These are phyloP conservation scores for Drosophila nigritarsus DNA, from an alignment of 2,888 invertebrate species.

Conservation along the genomic window DNA sequence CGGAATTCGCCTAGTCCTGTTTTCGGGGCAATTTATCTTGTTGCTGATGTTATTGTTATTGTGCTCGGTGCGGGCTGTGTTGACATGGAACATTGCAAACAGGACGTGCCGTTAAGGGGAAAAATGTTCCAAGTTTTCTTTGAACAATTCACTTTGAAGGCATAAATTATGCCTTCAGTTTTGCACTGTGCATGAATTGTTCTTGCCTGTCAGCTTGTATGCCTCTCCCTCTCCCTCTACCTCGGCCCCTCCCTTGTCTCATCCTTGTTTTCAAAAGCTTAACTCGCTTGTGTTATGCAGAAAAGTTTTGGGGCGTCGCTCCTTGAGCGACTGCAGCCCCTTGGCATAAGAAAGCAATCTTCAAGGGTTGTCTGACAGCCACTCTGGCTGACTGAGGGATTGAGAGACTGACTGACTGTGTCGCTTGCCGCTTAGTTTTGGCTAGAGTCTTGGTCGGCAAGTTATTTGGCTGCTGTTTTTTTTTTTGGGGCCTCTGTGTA, in stretches of 20 bases:
- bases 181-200: conserved; percentile 70
- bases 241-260: conserved; percentile 6
- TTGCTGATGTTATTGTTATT: conserved; percentile 65
- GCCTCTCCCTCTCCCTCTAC: not conserved
- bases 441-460: conserved; percentile 23
- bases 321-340: conserved; percentile 58
- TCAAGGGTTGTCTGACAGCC: conserved; percentile 77
- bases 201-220: conserved; percentile 66
- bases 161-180: conserved; percentile 81
- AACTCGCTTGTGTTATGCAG: conserved; percentile 68
- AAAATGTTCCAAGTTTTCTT: conserved; percentile 66
- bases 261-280: conserved; percentile 51
- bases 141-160: conserved; percentile 80
- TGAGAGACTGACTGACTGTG: conserved; percentile 16
- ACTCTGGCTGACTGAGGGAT: conserved; percentile 25
- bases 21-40: conserved; percentile 60
- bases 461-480: conserved; percentile 33
- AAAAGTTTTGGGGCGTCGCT: conserved; percentile 57
- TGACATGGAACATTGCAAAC: conserved; percentile 43
- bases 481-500: conserved; percentile 55
- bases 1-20: conserved; percentile 42
- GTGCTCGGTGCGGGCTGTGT: conserved; percentile 55
- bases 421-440: conserved; percentile 25
- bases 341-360: conserved; percentile 76
- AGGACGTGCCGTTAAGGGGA: conserved; percentile 61